A percentile compares a stretch with the other conserved stretches of the same genome.
phyloP scores from a whole-genome alignment of 2,888 invertebrate species.

The Callosobruchus maculatus region DNA sequence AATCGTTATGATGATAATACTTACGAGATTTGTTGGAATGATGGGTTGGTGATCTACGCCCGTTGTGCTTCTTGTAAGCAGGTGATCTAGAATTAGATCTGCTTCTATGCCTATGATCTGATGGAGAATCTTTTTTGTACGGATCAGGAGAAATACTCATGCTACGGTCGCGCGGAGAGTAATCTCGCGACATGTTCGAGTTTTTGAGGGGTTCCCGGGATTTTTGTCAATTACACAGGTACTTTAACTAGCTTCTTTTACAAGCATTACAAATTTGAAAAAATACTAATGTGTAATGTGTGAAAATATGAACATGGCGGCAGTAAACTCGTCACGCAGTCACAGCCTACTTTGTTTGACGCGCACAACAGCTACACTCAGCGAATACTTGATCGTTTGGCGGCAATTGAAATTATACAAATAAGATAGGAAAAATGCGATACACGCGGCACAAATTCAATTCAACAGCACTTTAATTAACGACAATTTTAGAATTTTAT shows the following conservation, averaged over 20 bases:
- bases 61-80: slow-evolving; percentile 38
- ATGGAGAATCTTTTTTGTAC: slow-evolving; percentile 36
- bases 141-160: slow-evolving; percentile 43
- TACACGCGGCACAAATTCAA: not conserved
- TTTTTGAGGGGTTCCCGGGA: not conserved
- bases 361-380: not conserved
- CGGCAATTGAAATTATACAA: not conserved
- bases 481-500: not conserved
- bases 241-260: too few relatives aligned
- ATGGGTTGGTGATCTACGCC: slow-evolving; percentile 21
- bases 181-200: slow-evolving; percentile 22
- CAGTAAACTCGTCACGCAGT: not conserved
- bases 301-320: not conserved
- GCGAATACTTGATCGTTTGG: not conserved
- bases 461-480: not conserved
- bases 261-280: not conserved
- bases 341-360: not conserved
- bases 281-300: not conserved
- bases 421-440: not conserved
- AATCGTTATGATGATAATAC: slow-evolving; percentile 12
- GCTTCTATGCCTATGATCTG: slow-evolving; percentile 37
- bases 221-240: too few relatives aligned
- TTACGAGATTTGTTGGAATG: slow-evolving; percentile 31
- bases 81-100: slow-evolving; percentile 45
- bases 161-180: slow-evolving; percentile 36